phyloP scores from a whole-genome alignment of 2,113 vertebrate species.

The Brienomyrus longianalis region DNA sequence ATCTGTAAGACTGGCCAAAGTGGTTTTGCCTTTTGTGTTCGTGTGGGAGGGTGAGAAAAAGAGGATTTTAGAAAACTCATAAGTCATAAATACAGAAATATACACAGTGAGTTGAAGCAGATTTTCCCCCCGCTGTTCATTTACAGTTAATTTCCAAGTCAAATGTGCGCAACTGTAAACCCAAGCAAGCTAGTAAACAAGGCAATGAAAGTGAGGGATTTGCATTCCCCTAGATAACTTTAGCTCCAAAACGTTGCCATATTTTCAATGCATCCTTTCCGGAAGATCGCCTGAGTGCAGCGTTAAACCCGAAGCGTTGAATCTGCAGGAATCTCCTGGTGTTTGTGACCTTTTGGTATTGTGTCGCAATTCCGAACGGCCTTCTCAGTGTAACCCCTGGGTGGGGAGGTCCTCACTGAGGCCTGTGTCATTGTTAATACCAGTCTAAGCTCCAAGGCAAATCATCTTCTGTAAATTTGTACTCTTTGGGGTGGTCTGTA shows the following conservation, averaged over 20 bases:
- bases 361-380: neutral
- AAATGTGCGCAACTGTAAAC: conserved; percentile 39
- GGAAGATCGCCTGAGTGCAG: conserved; percentile 20
- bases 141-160: conserved; percentile 29
- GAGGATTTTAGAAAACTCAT: conserved; percentile 10
- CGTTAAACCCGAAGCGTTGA: conserved; percentile 5
- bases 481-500: neutral
- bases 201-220: conserved; percentile 35
- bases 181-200: conserved; percentile 35
- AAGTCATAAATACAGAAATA: conserved; percentile 35
- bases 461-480: neutral
- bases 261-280: conserved; percentile 9
- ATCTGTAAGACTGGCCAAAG: neutral
- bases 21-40: neutral
- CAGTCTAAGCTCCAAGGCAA: neutral
- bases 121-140: conserved; percentile 16
- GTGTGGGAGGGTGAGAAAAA: neutral
- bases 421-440: neutral
- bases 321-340: conserved; percentile 17
- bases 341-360: conserved; percentile 16
- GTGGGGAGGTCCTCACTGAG: neutral
- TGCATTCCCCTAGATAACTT: conserved; percentile 34
- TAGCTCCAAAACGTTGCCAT: conserved; percentile 20
- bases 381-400: neutral
- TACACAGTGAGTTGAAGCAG: conserved; percentile 28